phyloP scores from a whole-genome alignment of 1,140 invertebrate species.

The Ceratina australensis region DNA sequence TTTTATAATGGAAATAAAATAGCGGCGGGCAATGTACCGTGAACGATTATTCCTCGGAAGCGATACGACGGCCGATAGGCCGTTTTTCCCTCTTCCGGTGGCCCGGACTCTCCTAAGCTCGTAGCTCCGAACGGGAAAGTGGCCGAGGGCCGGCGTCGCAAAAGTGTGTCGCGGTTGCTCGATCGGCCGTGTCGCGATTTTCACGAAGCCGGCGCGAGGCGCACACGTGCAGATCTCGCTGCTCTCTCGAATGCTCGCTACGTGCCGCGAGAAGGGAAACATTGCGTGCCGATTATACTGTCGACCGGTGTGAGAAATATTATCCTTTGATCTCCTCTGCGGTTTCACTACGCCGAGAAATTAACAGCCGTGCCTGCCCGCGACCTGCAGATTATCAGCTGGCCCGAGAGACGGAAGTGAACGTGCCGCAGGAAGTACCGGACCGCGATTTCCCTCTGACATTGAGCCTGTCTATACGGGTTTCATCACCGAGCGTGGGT shows the following conservation, averaged over 20 bases:
- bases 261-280: conserved; percentile 32
- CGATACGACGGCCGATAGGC: conserved; percentile 14
- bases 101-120: background rate
- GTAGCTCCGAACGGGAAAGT: conserved; percentile 40
- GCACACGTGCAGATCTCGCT: background rate
- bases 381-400: conserved; percentile 69
- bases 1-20: background rate
- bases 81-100: conserved; percentile 27
- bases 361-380: conserved; percentile 68
- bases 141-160: background rate
- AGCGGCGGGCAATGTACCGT: conserved; percentile 11
- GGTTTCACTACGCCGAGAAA: conserved; percentile 69
- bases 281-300: conserved; percentile 75
- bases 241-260: background rate
- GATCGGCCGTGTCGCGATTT: conserved; percentile 43
- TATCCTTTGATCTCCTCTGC: conserved; percentile 74
- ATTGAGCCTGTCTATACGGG: background rate
- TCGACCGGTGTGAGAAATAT: conserved; percentile 74
- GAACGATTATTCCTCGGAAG: conserved; percentile 17
- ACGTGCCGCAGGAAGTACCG: conserved; percentile 50
- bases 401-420: conserved; percentile 68
- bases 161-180: conserved; percentile 41
- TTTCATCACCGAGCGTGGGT: too few species aligned
- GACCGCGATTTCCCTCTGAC: conserved; percentile 32
- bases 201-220: background rate